Percentiles rank a stretch among this genome's conserved stretches.
These are phyloP conservation scores for Steinernema carpocapsae DNA, from an alignment of 2,888 invertebrate genomes.

Conservation along the genomic window DNA sequence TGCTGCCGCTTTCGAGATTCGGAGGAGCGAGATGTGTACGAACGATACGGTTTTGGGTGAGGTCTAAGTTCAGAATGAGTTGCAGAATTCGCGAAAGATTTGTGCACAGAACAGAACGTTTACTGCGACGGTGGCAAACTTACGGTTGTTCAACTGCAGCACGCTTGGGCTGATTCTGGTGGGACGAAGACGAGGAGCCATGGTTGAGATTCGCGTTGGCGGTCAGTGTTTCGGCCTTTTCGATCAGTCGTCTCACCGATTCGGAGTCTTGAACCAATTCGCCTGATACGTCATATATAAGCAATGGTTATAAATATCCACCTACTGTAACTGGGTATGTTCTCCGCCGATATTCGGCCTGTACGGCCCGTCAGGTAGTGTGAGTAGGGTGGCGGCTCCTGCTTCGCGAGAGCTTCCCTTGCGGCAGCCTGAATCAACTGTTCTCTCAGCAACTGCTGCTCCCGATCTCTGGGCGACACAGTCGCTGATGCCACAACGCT, in stretches of 20 bases:
- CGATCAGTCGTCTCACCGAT: background rate
- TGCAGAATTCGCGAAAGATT: too few species aligned
- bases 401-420: slow-evolving; percentile 8
- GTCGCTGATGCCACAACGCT: background rate
- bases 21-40: background rate
- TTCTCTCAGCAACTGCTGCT: background rate
- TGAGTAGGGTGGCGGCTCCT: slow-evolving; percentile 1
- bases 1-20: slow-evolving; percentile 11
- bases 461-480: slow-evolving; percentile 7
- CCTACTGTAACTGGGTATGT: slow-evolving; percentile 3
- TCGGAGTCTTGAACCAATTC: slow-evolving; percentile 17
- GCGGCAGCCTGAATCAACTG: background rate
- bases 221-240: slow-evolving; percentile 4
- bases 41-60: slow-evolving; percentile 1
- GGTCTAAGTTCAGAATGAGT: too few species aligned
- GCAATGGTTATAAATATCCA: background rate
- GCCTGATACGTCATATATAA: background rate
- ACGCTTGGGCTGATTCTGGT: background rate
- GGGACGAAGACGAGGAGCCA: background rate
- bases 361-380: background rate
- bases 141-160: background rate
- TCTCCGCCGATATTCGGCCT: background rate
- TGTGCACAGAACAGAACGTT: too few species aligned
- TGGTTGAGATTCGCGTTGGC: slow-evolving; percentile 2
- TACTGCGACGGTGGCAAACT: background rate